phyloP scores from a whole-genome alignment of 2,797 vertebrate genomes.

The Scolopax bukidnonensis region DNA sequence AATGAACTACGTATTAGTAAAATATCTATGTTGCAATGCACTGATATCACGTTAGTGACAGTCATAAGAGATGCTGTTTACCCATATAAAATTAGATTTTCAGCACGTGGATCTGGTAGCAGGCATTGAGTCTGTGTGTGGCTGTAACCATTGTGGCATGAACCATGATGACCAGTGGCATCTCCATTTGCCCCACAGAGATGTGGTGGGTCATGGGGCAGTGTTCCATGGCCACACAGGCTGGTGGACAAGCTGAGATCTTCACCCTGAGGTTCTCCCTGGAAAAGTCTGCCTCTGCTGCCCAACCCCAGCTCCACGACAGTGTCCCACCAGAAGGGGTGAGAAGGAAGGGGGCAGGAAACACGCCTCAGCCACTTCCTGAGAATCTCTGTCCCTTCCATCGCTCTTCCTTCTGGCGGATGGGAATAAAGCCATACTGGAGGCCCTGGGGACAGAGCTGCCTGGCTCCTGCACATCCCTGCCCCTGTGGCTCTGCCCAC shows the following conservation, averaged over 20 bases:
- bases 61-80: slow-evolving; percentile 27
- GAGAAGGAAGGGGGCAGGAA: neutral
- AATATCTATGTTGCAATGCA: neutral
- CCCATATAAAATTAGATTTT: neutral
- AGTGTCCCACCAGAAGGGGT: fast-evolving
- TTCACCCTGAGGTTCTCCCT: neutral
- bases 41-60: neutral
- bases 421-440: fast-evolving
- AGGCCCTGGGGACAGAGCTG: neutral
- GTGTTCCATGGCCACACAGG: neutral
- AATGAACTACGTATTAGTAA: slow-evolving; percentile 2
- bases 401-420: neutral
- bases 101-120: neutral
- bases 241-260: neutral
- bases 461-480: neutral
- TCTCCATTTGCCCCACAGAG: neutral
- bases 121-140: fast-evolving
- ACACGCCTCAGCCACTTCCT: neutral
- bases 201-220: fast-evolving
- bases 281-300: neutral
- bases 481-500: fast-evolving
- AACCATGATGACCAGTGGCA: neutral
- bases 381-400: neutral
- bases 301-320: neutral
- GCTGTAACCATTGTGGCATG: neutral